Evolutionary conservation across 2,113 vertebrate genomes (phyloP).

Genomic region (Lophotis ruficrista): DNA sequence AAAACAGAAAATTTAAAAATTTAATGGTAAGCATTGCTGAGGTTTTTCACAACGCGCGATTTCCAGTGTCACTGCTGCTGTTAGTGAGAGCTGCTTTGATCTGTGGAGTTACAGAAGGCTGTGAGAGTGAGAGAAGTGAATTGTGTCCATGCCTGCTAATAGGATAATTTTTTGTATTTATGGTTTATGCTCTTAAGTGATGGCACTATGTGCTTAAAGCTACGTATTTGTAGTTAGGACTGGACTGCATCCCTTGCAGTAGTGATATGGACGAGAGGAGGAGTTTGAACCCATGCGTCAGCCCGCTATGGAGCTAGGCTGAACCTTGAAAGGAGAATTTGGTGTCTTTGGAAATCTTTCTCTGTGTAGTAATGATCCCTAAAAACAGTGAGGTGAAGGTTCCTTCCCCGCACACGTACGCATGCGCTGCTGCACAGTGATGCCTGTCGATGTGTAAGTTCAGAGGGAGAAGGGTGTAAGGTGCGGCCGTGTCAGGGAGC

Average conservation of each 20-base stretch:
- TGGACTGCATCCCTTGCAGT: neutral
- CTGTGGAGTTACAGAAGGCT: constrained; percentile 36
- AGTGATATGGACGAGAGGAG: neutral
- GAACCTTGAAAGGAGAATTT: neutral
- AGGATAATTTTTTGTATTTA: neutral
- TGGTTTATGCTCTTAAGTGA: neutral
- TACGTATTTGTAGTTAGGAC: neutral
- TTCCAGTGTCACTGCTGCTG: neutral
- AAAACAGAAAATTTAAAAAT: constrained; percentile 98
- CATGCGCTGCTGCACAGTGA: neutral
- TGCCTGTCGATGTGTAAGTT: neutral
- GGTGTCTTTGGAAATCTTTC: neutral
- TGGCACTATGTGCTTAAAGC: neutral
- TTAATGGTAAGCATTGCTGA: constrained; percentile 89
- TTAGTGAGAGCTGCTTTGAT: neutral
- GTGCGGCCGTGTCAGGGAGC: neutral
- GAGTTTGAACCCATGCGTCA: neutral
- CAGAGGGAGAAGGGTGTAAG: neutral
- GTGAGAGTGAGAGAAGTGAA: neutral
- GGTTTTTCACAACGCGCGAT: constrained; percentile 27
- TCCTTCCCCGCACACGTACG: neutral
- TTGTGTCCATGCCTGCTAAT: neutral
- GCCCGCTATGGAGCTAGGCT: neutral
- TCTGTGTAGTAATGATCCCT: neutral
- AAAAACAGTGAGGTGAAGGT: neutral